These are phyloP conservation scores for Xestia xanthographa DNA, from an alignment of 2,888 invertebrate species.

Conservation along the genomic window DNA sequence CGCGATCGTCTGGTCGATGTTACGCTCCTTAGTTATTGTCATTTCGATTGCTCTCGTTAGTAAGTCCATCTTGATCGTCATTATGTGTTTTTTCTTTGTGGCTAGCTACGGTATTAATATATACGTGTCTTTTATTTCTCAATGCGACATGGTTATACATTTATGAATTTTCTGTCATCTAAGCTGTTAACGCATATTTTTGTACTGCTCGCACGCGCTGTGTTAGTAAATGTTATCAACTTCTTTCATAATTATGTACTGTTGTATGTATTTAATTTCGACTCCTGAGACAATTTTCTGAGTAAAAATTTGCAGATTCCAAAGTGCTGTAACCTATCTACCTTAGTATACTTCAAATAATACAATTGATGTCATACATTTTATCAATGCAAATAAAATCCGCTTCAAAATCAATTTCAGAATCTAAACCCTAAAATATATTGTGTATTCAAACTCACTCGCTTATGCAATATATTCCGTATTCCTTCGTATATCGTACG, in stretches of 20 bases:
- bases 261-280: not conserved
- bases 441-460: constrained; percentile 44
- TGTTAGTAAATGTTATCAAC: not conserved
- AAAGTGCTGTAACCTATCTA: not conserved
- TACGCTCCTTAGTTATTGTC: constrained; percentile 40
- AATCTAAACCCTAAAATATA: constrained; percentile 21
- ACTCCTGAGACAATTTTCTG: not conserved
- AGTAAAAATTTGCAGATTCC: too few species aligned
- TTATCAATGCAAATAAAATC: constrained; percentile 10
- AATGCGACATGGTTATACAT: too few species aligned
- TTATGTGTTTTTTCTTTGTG: not conserved
- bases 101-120: not conserved
- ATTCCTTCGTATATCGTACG: constrained; percentile 21
- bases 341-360: not conserved
- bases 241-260: not conserved
- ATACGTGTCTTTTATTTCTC: too few species aligned
- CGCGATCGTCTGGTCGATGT: constrained; percentile 45
- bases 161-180: not conserved
- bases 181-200: not conserved
- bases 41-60: constrained; percentile 33
- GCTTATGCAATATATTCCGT: constrained; percentile 40
- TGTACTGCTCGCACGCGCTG: not conserved
- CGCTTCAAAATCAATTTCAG: constrained; percentile 37
- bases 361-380: not conserved
- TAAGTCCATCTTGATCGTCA: not conserved